Conservation (phyloP, 2,888 invertebrate genomes). For the Tholera decimalis region DNA sequence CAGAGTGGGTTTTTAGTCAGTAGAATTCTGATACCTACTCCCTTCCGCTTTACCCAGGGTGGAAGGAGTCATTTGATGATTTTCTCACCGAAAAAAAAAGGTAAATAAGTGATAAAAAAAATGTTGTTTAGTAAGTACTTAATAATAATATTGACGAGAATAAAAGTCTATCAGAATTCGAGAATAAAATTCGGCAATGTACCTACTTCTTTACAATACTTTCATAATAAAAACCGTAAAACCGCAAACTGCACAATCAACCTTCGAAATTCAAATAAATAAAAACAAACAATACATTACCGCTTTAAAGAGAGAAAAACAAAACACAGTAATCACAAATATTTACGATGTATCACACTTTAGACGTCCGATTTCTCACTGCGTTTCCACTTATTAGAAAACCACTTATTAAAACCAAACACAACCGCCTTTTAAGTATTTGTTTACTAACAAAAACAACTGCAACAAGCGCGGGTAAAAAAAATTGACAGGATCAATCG, state of each 20-base stretch:
- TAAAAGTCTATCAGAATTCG: too few species aligned
- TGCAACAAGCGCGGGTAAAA: conserved; percentile 47
- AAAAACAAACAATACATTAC: not conserved
- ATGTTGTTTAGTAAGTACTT: too few species aligned
- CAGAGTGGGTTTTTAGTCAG: too few species aligned
- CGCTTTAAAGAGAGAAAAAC: conserved; percentile 2
- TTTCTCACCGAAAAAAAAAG: too few species aligned
- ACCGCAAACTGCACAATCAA: conserved; percentile 41
- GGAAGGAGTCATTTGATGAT: too few species aligned
- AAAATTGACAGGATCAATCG: conserved; percentile 43
- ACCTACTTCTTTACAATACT: not conserved
- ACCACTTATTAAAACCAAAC: conserved; percentile 12
- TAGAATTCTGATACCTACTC: too few species aligned
- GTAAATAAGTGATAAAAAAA: too few species aligned
- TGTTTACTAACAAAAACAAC: conserved; percentile 50
- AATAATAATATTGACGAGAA: too few species aligned
- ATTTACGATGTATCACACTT: conserved; percentile 27
- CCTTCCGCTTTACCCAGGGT: too few species aligned
- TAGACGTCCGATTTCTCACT: conserved; percentile 45
- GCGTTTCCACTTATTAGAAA: conserved; percentile 55
- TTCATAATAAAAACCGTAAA: conserved; percentile 10
- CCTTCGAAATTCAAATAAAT: conserved; percentile 1
- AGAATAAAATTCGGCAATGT: conserved; percentile 3
- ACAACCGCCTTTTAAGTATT: conserved; percentile 20
- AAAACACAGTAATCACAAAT: conserved; percentile 2